These are phyloP conservation scores for Agraylea sexmaculata DNA, from an alignment of 1,140 invertebrate genomes.

Conservation along the genomic window DNA sequence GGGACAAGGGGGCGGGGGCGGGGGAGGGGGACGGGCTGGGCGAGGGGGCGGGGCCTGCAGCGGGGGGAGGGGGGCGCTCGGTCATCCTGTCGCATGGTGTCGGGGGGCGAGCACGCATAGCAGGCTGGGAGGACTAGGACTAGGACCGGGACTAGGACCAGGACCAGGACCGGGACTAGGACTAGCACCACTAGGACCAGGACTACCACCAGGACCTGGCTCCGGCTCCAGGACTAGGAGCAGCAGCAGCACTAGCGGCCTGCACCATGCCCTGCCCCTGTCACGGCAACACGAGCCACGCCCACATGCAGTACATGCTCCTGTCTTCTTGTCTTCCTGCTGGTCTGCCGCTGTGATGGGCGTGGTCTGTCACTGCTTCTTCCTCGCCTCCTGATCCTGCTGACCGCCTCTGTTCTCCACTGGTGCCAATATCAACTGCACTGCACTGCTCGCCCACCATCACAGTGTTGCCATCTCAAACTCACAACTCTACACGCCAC, in stretches of 20 bases:
- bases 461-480: no score
- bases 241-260: constrained; percentile 8
- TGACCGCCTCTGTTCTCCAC: no score
- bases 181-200: constrained; percentile 6
- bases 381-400: no score
- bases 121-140: background rate
- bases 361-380: no score
- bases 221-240: background rate
- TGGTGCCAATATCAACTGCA: no score
- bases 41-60: constrained; percentile 5
- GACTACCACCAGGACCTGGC: no score
- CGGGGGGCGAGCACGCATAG: background rate
- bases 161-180: constrained; percentile 7
- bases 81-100: constrained; percentile 4
- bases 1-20: constrained; percentile 6
- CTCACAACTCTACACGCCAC: no score
- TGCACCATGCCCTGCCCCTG: background rate
- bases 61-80: background rate
- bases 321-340: no score
- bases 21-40: constrained; percentile 6
- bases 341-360: no score
- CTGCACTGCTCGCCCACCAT: no score
- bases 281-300: no score
- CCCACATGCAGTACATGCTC: no score
- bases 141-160: background rate